Percentiles rank a stretch among this genome's conserved stretches.
These are phyloP conservation scores for Lanius ludovicianus DNA, from an alignment of 2,113 vertebrate species.

Conservation along the genomic window DNA sequence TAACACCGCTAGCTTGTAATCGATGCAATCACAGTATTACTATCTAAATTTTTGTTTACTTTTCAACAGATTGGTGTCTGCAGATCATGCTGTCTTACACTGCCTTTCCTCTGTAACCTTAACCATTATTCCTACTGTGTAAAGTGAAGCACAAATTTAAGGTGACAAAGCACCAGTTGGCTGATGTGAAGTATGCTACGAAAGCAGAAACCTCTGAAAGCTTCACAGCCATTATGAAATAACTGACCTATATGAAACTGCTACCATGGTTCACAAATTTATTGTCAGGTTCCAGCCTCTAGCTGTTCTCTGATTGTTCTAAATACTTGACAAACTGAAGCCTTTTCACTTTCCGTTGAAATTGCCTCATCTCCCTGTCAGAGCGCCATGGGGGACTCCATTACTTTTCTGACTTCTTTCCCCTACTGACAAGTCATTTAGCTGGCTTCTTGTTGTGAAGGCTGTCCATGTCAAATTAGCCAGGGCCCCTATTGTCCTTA, in stretches of 20 bases:
- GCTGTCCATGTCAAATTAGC: conserved; percentile 98
- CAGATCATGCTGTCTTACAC: conserved; percentile 40
- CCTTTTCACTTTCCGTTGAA: conserved; percentile 86
- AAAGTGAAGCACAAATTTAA: conserved; percentile 75
- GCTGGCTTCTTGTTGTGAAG: conserved; percentile 86
- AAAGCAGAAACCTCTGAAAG: conserved; percentile 76
- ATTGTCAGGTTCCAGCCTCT: conserved; percentile 84
- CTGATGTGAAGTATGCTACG: conserved; percentile 54
- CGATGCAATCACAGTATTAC: neutral
- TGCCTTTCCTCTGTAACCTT: conserved; percentile 54
- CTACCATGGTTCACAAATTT: conserved; percentile 81
- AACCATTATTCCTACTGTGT: conserved; percentile 59
- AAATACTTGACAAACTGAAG: conserved; percentile 90
- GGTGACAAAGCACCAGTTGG: conserved; percentile 67
- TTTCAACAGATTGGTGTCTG: conserved; percentile 37
- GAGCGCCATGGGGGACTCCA: conserved; percentile 92
- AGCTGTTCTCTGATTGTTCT: conserved; percentile 89
- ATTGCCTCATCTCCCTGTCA: conserved; percentile 94
- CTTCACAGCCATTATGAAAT: conserved; percentile 74
- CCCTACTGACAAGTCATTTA: conserved; percentile 86
- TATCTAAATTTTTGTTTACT: conserved; percentile 56
- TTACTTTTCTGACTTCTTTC: conserved; percentile 88
- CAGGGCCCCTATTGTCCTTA: conserved; percentile 93
- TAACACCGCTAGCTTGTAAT: conserved; percentile 29
- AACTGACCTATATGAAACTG: conserved; percentile 80